Conservation (phyloP, 2,797 vertebrate species). For the Eulemur mongoz region DNA sequence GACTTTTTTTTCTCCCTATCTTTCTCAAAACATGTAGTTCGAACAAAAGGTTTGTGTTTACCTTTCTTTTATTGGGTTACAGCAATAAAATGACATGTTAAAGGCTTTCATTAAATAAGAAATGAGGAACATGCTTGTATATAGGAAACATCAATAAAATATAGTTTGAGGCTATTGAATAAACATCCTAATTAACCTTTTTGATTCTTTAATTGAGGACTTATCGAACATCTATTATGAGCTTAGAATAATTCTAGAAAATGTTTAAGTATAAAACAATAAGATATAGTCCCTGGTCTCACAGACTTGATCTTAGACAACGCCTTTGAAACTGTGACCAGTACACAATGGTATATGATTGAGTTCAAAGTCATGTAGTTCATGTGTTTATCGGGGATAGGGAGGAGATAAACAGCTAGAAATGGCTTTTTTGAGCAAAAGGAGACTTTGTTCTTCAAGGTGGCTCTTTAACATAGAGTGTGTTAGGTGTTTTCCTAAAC, state of each 20-base stretch:
- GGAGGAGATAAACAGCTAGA: background rate
- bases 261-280: background rate
- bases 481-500: background rate
- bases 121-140: background rate
- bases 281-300: background rate
- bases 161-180: background rate
- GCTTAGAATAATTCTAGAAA: background rate
- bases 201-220: background rate
- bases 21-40: conserved; percentile 54
- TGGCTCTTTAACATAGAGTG: background rate
- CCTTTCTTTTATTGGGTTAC: conserved; percentile 57
- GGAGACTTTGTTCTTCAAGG: background rate
- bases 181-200: background rate
- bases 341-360: fast-evolving
- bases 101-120: background rate
- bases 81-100: background rate
- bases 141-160: background rate
- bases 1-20: background rate
- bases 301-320: background rate
- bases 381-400: too few relatives aligned
- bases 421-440: background rate
- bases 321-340: background rate
- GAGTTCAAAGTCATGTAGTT: background rate
- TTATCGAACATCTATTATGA: background rate
- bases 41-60: conserved; percentile 66